These are phyloP conservation scores for Bhutanitis thaidina DNA, from an alignment of 2,888 invertebrate genomes.

Conservation along the genomic window DNA sequence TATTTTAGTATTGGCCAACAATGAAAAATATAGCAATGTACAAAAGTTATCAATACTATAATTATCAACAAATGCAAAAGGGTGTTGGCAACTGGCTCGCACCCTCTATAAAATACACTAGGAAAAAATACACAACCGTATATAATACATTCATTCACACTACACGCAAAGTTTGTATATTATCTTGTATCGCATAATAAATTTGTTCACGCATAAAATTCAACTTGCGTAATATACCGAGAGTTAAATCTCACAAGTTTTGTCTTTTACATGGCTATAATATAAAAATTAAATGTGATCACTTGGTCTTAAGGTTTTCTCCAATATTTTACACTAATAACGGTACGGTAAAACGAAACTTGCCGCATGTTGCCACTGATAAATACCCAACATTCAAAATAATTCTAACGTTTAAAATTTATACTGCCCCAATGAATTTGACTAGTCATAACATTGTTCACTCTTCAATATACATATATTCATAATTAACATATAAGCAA, in stretches of 20 bases:
- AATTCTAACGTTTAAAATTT: conserved; percentile 20
- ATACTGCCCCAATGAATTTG: conserved; percentile 27
- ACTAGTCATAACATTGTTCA: conserved; percentile 30
- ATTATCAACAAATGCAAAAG: conserved; percentile 19
- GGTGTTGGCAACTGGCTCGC: conserved; percentile 4
- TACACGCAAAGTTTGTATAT: conserved; percentile 5
- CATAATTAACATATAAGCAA: conserved; percentile 39
- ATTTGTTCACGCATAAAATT: conserved; percentile 2
- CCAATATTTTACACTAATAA: background rate
- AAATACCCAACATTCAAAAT: conserved; percentile 22
- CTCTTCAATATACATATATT: conserved; percentile 16
- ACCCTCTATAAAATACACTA: conserved; percentile 27
- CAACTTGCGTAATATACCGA: conserved; percentile 9
- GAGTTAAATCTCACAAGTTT: background rate
- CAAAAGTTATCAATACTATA: conserved; percentile 33
- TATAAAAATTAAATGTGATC: conserved; percentile 2
- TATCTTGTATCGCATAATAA: conserved; percentile 17
- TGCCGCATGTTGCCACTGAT: conserved; percentile 4
- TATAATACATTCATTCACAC: conserved; percentile 22
- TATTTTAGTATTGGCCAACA: conserved; percentile 60
- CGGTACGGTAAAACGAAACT: background rate
- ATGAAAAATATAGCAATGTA: conserved; percentile 54
- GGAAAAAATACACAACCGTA: conserved; percentile 32
- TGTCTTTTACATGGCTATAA: conserved; percentile 6
- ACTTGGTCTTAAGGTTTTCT: conserved; percentile 14